Evolutionary conservation across 2,113 vertebrate species (phyloP), one percentile per base, ranked within the genome.

Genomic region (Motacilla alba): DNA sequence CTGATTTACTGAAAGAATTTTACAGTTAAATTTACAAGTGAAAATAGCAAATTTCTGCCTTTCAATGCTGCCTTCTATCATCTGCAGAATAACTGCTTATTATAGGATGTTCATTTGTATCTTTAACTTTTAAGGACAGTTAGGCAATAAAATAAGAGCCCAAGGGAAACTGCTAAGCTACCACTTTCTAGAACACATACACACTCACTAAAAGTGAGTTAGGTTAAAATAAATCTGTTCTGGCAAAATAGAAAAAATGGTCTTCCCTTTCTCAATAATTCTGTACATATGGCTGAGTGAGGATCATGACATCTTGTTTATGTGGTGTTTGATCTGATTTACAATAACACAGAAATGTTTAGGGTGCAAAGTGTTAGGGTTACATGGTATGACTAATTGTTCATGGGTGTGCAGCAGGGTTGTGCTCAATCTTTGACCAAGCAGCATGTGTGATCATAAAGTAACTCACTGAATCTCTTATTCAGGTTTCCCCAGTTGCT

Each of bases 1-100:
- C 19, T 77, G 72, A 66, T 88, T 80, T 94, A 95, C 31, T 90
- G 56, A 33, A 90, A 76, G 53, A 90, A 59, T 70, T 90, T 90
- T 81, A 46, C 41, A 50, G 56, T 76, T 76, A 79, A 13, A 89
- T 76, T 93, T 93, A 63, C 55, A 50, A 53, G 33, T 62, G 47
- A 39, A 91, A 95, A 67, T 18, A 84, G 11, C 20, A 59, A 41
- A 64, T 75, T 82, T 90, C 62, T 88, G 30, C 11, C 27, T 84
- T 82, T 31, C 0, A 2, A 19, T 82, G 21, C 21, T 72, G 13
- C 69, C 44, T 90, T 72, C 55, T 92, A 10, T 56, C 49, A 64
- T 15, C 41, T 31, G 62, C 35, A 75, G 44, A 56, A 35, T 56
- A 46, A 55, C 47, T 82, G 21, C 31, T 76, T 47, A 31, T 72